phyloP scores from a whole-genome alignment of 1,140 invertebrate species.

The Drosophila sp. region DNA sequence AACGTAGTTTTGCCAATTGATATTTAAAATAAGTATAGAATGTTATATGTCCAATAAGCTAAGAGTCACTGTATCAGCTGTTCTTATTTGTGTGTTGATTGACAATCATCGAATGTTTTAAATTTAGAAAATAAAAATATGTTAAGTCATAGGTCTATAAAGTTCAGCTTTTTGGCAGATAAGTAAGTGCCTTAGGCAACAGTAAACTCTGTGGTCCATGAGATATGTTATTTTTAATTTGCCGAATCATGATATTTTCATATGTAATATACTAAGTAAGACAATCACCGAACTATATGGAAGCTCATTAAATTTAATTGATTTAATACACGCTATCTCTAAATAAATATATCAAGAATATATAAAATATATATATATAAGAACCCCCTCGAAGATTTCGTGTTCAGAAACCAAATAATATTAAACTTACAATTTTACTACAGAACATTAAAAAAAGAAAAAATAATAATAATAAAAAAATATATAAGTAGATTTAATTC shows the following conservation, averaged over 20 bases:
- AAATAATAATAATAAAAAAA: too few relatives aligned
- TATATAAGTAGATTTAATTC: too few relatives aligned
- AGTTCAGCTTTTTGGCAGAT: slow-evolving; percentile 7
- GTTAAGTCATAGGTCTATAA: slow-evolving; percentile 5
- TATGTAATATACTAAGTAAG: background rate
- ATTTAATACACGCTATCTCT: background rate
- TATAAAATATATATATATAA: background rate
- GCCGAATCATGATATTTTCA: background rate
- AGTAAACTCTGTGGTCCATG: slow-evolving; percentile 2
- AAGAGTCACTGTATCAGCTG: too few relatives aligned
- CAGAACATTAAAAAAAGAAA: too few relatives aligned
- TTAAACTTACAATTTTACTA: too few relatives aligned
- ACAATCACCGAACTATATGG: background rate
- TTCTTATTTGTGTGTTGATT: background rate
- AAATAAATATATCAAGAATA: background rate
- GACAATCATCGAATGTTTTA: slow-evolving; percentile 7
- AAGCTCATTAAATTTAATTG: slow-evolving; percentile 1
- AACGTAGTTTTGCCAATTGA: too few relatives aligned
- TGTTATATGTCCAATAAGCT: too few relatives aligned
- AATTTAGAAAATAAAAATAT: slow-evolving; percentile 10
- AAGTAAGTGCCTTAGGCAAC: background rate
- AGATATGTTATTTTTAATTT: background rate
- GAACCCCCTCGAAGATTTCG: too few relatives aligned
- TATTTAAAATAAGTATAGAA: too few relatives aligned
- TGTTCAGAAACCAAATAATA: too few relatives aligned